Conservation (phyloP, 2,797 vertebrate species). For the Gallinago nigripennis region DNA sequence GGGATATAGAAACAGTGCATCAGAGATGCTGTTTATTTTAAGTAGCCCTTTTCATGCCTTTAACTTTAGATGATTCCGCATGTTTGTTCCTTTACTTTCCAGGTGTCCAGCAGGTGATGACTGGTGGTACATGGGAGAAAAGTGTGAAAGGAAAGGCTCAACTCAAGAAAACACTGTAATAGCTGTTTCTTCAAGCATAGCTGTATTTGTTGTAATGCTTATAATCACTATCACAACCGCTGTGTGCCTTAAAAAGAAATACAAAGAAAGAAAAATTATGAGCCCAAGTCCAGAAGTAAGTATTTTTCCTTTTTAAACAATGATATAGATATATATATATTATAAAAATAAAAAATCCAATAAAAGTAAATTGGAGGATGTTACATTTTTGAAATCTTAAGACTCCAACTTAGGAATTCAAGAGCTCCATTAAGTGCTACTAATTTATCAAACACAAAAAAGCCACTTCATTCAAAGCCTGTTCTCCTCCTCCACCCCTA, state of each 20-base stretch:
- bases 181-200: constrained; percentile 76
- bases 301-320: background rate
- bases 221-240: constrained; percentile 80
- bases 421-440: background rate
- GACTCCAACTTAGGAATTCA: background rate
- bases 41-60: background rate
- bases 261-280: background rate
- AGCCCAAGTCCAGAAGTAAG: constrained; percentile 52
- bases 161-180: constrained; percentile 71
- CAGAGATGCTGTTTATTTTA: background rate
- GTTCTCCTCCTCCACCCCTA: background rate
- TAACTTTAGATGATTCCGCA: background rate
- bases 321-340: background rate
- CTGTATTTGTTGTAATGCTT: constrained; percentile 85
- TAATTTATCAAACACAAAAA: background rate
- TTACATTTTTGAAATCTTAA: background rate
- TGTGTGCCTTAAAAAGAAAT: constrained; percentile 83
- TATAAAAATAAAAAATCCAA: background rate
- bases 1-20: background rate
- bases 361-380: background rate
- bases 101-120: constrained; percentile 82
- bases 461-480: background rate
- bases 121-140: constrained; percentile 88
- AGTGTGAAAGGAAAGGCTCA: constrained; percentile 82
- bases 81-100: background rate